Evolutionary conservation across 2,113 vertebrate species (phyloP), one percentile per base, ranked within the genome.

Genomic region (Calyptomena viridis): DNA sequence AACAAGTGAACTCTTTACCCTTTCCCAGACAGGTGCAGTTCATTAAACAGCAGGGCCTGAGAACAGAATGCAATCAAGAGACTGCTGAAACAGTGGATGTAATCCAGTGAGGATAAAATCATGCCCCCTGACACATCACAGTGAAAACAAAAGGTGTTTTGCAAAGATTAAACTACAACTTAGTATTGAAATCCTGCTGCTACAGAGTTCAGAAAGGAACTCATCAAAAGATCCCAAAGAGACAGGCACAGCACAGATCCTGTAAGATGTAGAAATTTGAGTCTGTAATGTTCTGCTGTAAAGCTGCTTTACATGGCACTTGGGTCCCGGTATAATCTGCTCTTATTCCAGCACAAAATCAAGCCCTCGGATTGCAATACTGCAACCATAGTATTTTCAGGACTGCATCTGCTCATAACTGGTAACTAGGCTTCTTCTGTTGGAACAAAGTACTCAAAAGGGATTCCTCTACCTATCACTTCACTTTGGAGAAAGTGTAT

Each of bases 231-330:
- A 84, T 30, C 30, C 31, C 24, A 35, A 81, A 37, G 21, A 35
- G 58, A 39, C 0, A 0, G 21, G 19, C 12, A 53, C 40, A 76
- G 44, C 9, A 73, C 40, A 47, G 31, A 73, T 24, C 31, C 35
- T 0, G 0, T 22, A 37, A 62, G 3, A n/a, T 5, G 4, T 7
- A 66, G 71, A 69, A 69, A 33, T 12, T 24, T 0, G 1, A 73
- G 55, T 17, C 8, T 37, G 35, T 14, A 11, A 37, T 78, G 42
- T 49, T 23, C 64, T 63, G 47, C 49, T 84, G 50, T 53, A 52
- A 69, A 80, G 64, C 16, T 35, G 37, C 49, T 84, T 66, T 24
- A 22, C 7, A 1, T 6, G 21, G 27, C 49, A 39, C 28, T 19
- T 35, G 33, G 23, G 55, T 23, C 31, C 46, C 5, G 7, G 31